Evolutionary conservation across 2,113 vertebrate species (phyloP), one percentile per base, ranked within the genome.

Genomic region (Corythoichthys intestinalis): DNA sequence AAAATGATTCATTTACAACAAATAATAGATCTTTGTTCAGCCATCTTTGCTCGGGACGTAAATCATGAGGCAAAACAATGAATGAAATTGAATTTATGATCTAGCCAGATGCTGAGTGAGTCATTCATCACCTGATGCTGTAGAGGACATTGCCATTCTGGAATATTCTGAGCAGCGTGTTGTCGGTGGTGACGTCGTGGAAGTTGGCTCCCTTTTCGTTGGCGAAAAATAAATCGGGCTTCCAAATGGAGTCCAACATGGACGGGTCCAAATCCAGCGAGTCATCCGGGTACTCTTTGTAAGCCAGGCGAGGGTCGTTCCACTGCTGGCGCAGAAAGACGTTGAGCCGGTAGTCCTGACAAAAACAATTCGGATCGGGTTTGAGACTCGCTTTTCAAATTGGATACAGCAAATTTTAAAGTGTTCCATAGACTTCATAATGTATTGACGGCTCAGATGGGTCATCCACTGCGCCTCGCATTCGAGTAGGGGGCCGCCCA

Each of bases 231-330:
- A 98, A 75, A 59, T 98, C 96, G 1, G 96, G 96, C 86, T 97
- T 98, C 96, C 96, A 98, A 82, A 97, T 98, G 77, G 95, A 97
- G 87, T 97, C 95, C 1, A 98, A 81, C 94, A 97, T 98, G 41
- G 96, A 97, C 6, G 96, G 96, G 77, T 98, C 94, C 0, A 98
- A 91, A 82, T 98, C 96, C 2, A 98, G 88, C 1, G 94, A 97
- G 85, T 96, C 94, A 0, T 97, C 96, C 0, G 96, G 96, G 77
- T 98, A 98, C 76, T 98, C 94, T 0, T 80, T 92, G 80, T 97
- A 97, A 0, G 94, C 93, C 88, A 97, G 88, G 4, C 95, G 93
- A 7, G 95, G 96, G 76, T 98, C 96, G 0, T 96, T 98, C 96
- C 96, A 98, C 84, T 98, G 95, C 83, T 98, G 95, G 67, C 95